Base-by-base conservation (phyloP, 2,113 vertebrate species). In the Octodon degus region DNA sequence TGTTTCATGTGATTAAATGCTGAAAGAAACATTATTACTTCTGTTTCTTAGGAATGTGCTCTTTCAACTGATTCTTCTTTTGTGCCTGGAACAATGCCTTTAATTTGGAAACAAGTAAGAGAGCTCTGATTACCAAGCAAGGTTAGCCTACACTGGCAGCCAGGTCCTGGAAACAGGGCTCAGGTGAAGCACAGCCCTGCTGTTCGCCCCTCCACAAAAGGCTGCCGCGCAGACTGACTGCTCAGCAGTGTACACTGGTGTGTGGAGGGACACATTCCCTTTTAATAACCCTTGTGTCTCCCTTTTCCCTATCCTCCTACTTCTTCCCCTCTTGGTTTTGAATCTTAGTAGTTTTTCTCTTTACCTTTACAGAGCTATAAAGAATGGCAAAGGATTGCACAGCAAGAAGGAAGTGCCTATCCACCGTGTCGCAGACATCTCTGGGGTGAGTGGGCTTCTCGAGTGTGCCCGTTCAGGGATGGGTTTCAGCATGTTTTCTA, bases 401-500 rank as follows among this genome's bases (percentile, higher is more conserved):
- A 99, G 99, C 99, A 99, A 99, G 98, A 99, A 99, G 98, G 99
- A 99, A 98, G 99, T 99, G 91, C 99, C 99, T 0, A 99, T 99
- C 95, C 99, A 99, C 98, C 99, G 99, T 89, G 99, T 99, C 11
- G 99, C 99, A 19, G 99, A 99, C 96, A 99, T 99, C 97, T 99
- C 99, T 17, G 99, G 99, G 98, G 99, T 99, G 98, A 98, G 99
- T 97, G 13, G 7, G 7, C 72, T 53, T 53, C 12, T 19, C 47
- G 63, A 84, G 12, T 72, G 67, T 91, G 47, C 60, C 37, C 25
- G 27, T n/a, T 91, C 68, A 34, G 88, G 27, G 19, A 86, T 91
- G 79, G 72, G 25, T 34, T n/a, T 84, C 14, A 14, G 68, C 76
- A 16, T 89, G 27, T 92, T 92, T 92, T 90, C 85, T 89, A 24